Percentiles rank a stretch among this genome's conserved stretches.
Conservation (phyloP, 2,113 vertebrate genomes). For the Fulica atra region DNA sequence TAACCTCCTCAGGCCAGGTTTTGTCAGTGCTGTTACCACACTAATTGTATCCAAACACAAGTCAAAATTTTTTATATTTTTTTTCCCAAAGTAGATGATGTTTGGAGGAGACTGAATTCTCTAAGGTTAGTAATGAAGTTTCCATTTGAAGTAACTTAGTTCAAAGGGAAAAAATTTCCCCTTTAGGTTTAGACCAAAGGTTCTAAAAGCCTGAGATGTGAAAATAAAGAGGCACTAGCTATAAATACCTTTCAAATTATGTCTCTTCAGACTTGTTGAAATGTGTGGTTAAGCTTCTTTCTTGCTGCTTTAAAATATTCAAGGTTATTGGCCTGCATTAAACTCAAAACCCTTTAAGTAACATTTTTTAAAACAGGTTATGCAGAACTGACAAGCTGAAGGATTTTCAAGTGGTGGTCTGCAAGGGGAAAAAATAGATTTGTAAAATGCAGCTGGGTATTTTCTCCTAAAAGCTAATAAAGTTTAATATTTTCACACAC, state of each 20-base stretch:
- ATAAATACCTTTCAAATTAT: slow-evolving; percentile 53
- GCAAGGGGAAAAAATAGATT: neutral
- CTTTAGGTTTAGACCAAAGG: slow-evolving; percentile 67
- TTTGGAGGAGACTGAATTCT: slow-evolving; percentile 29
- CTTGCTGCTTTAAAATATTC: slow-evolving; percentile 50
- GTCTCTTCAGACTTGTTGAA: slow-evolving; percentile 65
- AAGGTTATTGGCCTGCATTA: slow-evolving; percentile 66
- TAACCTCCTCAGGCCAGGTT: slow-evolving; percentile 8
- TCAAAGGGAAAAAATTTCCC: slow-evolving; percentile 52
- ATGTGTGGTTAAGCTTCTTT: slow-evolving; percentile 65
- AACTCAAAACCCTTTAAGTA: slow-evolving; percentile 53
- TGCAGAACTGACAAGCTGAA: slow-evolving; percentile 9
- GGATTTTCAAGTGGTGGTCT: slow-evolving; percentile 3
- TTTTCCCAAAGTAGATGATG: slow-evolving; percentile 18
- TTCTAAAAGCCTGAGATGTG: slow-evolving; percentile 65
- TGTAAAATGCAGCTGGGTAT: neutral
- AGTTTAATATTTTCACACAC: neutral
- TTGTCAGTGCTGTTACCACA: slow-evolving; percentile 18
- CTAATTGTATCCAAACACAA: slow-evolving; percentile 38
- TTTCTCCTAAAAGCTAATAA: neutral
- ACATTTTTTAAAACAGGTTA: slow-evolving; percentile 30
- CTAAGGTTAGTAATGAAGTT: slow-evolving; percentile 64
- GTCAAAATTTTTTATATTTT: neutral
- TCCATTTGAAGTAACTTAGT: slow-evolving; percentile 64
- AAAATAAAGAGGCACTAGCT: slow-evolving; percentile 56